These are phyloP conservation scores for Pelusios castaneus DNA, from an alignment of 2,113 vertebrate species.

Conservation along the genomic window DNA sequence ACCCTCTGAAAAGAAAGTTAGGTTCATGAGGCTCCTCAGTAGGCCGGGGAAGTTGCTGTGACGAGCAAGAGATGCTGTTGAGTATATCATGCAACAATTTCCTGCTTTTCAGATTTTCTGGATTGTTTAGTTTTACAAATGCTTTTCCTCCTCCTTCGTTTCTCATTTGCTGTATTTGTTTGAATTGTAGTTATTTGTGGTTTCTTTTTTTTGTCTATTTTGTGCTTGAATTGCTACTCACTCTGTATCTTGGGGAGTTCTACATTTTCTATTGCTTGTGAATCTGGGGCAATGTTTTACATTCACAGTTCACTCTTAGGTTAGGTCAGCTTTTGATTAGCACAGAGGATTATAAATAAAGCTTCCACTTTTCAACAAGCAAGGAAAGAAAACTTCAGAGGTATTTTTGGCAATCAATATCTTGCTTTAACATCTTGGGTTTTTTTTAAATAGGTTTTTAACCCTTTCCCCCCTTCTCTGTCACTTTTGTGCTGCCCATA, in stretches of 20 bases:
- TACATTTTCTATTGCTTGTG: not conserved
- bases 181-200: not conserved
- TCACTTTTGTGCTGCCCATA: not conserved
- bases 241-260: accelerated
- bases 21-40: not conserved
- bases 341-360: not conserved
- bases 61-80: not conserved
- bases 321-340: not conserved
- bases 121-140: not conserved
- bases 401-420: not conserved
- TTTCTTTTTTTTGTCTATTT: not conserved
- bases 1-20: no score
- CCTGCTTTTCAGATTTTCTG: not conserved
- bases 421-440: not conserved
- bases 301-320: not conserved
- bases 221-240: accelerated
- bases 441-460: not conserved
- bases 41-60: not conserved
- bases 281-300: not conserved
- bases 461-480: not conserved
- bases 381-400: not conserved
- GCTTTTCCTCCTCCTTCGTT: not conserved
- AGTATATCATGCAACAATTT: not conserved
- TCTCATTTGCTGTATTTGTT: not conserved
- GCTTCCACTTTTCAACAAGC: not conserved